Evolutionary conservation across 1,140 invertebrate genomes (phyloP).

Genomic region (Hypsibius dujardini): DNA sequence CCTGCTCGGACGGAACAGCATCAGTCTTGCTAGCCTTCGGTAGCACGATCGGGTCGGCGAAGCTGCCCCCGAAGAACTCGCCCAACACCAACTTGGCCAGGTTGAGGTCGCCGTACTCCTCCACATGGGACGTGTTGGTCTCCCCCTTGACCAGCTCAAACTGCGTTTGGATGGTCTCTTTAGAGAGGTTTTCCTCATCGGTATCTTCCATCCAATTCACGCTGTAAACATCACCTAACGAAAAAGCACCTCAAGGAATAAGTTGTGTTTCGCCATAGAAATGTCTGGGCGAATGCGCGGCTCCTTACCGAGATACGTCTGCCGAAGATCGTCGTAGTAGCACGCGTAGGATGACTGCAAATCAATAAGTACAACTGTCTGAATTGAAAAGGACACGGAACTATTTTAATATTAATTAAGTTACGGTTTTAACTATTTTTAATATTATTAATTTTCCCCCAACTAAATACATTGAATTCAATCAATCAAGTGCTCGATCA

Average conservation of each 20-base stretch:
- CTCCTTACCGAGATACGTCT: slow-evolving; percentile 38
- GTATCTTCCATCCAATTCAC: slow-evolving; percentile 51
- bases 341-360: slow-evolving; percentile 40
- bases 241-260: slow-evolving; percentile 22
- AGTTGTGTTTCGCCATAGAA: slow-evolving; percentile 20
- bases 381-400: too few species aligned
- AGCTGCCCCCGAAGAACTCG: slow-evolving; percentile 29
- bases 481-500: slow-evolving; percentile 25
- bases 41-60: background rate
- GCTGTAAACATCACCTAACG: slow-evolving; percentile 40
- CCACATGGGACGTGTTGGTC: slow-evolving; percentile 44
- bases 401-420: too few species aligned
- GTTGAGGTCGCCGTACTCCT: slow-evolving; percentile 40
- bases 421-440: too few species aligned
- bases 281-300: slow-evolving; percentile 21
- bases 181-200: slow-evolving; percentile 39
- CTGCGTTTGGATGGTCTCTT: slow-evolving; percentile 41
- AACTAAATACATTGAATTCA: background rate
- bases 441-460: too few species aligned
- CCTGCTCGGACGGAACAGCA: background rate
- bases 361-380: background rate
- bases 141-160: slow-evolving; percentile 41
- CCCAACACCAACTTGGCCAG: slow-evolving; percentile 28
- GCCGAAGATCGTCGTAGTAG: slow-evolving; percentile 38
- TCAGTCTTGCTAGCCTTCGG: slow-evolving; percentile 10